These are phyloP conservation scores for Patella ulyssiponensis DNA, from an alignment of 2,888 invertebrate species.

Conservation along the genomic window DNA sequence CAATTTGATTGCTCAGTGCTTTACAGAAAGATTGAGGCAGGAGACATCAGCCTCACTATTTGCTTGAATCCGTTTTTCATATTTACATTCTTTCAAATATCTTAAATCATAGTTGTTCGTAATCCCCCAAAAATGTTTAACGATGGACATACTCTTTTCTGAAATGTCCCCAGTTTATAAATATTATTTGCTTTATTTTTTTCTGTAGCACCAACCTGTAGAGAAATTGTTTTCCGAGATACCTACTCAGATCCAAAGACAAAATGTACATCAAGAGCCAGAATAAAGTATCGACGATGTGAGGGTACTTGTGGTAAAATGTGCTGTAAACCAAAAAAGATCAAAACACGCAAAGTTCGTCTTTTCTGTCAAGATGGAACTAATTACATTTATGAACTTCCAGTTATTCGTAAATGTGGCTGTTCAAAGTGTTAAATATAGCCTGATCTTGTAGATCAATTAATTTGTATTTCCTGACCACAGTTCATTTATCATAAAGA, in stretches of 20 bases:
- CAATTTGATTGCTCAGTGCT: too few species aligned
- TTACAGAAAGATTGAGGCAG: too few species aligned
- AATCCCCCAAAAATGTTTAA: too few species aligned
- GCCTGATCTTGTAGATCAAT: too few species aligned
- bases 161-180: background rate
- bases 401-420: slow-evolving; percentile 96
- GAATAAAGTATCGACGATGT: slow-evolving; percentile 91
- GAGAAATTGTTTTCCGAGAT: slow-evolving; percentile 91
- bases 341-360: slow-evolving; percentile 94
- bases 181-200: background rate
- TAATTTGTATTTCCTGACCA: too few species aligned
- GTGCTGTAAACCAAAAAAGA: slow-evolving; percentile 93
- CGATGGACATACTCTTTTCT: background rate
- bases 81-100: too few species aligned
- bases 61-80: too few species aligned
- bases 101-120: too few species aligned
- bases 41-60: too few species aligned
- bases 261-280: slow-evolving; percentile 90
- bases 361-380: slow-evolving; percentile 91
- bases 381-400: slow-evolving; percentile 94
- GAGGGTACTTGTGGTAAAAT: slow-evolving; percentile 79
- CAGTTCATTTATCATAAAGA: too few species aligned
- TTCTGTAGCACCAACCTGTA: slow-evolving; percentile 81
- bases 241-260: slow-evolving; percentile 87
- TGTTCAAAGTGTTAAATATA: slow-evolving; percentile 76